Base-by-base conservation (phyloP, 2,888 invertebrate species). In the Drosophila mercatorum region DNA sequence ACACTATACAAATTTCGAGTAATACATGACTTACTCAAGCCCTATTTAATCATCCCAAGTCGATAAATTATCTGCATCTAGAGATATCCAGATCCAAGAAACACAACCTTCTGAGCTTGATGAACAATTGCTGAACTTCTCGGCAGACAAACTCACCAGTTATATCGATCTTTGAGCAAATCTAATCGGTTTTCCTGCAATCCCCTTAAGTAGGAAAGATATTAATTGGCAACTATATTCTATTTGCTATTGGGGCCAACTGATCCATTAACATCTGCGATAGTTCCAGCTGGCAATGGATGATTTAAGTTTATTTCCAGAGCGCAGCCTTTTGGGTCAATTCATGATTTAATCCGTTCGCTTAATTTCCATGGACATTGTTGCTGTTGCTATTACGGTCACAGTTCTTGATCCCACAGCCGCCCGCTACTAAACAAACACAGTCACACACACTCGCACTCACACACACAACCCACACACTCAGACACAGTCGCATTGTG, bases 271-370 rank as follows among this genome's bases (percentile, higher is more conserved):
- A n/a, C 38, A 56, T 26, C 12, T 38, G 34, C 3, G 11, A 46
- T 38, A n/a, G 22, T 31, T 31, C 8, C 2, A 44, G 26, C 31
- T 51, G 52, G n/a, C 52, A 65, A 55, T 58, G 40, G 47, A 43
- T 28, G 17, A 51, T 10, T 60, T 46, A 53, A 55, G 66, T 61
- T 71, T 51, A 72, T 65, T 67, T 53, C 63, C 41, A 68, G 44
- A 57, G 61, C 38, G 64, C 12, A 65, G 57, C 70, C 75, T 74
- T 80, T 69, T 62, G 58, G 78, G 75, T 72, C 69, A 79, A 72
- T 83, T 83, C 73, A 72, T 75, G 78, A 86, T 88, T 86, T 88
- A 88, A 85, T 76, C 73, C 76, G 68, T 74, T 80, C 67, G 68
- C 70, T 88, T 72, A 80, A 85, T 85, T 82, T 78, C 67, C 55